These are phyloP conservation scores for Neoaliturus tenellus DNA, from an alignment of 2,888 invertebrate genomes.

Conservation along the genomic window DNA sequence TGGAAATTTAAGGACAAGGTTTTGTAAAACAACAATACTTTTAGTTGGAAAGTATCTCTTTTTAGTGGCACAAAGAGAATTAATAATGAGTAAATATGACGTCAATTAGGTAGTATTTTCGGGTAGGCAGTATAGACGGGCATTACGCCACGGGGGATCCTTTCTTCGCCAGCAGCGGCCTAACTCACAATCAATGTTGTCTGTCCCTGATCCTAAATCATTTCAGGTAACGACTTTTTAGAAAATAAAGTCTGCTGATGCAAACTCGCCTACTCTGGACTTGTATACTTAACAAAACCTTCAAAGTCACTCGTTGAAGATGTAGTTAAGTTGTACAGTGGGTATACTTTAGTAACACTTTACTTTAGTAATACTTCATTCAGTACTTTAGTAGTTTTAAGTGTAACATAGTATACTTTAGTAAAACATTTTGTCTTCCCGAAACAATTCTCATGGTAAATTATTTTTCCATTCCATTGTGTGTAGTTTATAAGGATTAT, in stretches of 20 bases:
- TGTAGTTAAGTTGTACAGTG: too few relatives aligned
- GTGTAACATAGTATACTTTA: too few relatives aligned
- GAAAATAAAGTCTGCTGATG: background rate
- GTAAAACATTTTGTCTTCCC: too few relatives aligned
- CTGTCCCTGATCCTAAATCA: background rate
- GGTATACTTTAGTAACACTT: too few relatives aligned
- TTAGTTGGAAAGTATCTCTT: background rate
- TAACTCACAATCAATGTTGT: slow-evolving; percentile 33
- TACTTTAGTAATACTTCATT: too few relatives aligned
- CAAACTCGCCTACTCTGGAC: background rate
- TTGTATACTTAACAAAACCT: too few relatives aligned
- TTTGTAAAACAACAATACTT: background rate
- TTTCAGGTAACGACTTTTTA: background rate
- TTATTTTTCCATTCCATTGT: too few relatives aligned
- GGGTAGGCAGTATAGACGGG: slow-evolving; percentile 41
- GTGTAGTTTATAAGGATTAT: too few relatives aligned
- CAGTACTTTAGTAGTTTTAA: too few relatives aligned
- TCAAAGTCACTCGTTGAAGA: too few relatives aligned
- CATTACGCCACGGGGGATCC: slow-evolving; percentile 9
- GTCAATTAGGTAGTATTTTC: slow-evolving; percentile 41
- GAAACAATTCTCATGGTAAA: too few relatives aligned
- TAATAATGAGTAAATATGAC: slow-evolving; percentile 47
- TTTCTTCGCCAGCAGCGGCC: slow-evolving; percentile 10
- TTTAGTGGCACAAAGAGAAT: background rate
- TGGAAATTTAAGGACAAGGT: too few relatives aligned